Evolutionary conservation across 1,140 invertebrate species (phyloP).

Genomic region (Monochamus saltuarius): DNA sequence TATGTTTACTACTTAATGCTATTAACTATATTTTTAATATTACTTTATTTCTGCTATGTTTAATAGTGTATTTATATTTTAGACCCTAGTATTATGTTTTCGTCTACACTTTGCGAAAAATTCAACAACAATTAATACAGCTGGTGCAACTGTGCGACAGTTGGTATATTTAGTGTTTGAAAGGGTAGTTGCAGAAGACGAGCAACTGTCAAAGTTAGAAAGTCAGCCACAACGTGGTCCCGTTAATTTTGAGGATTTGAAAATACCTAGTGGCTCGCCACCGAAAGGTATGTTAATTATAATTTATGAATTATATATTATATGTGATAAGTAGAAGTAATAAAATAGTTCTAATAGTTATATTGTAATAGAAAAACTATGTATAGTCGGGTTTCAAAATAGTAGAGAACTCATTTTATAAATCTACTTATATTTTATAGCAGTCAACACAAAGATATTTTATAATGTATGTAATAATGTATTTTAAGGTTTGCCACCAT

Average conservation of each 20-base stretch:
- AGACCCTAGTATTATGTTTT: constrained; percentile 95
- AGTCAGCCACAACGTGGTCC: constrained; percentile 51
- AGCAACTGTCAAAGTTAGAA: constrained; percentile 52
- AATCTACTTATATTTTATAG: too few relatives aligned
- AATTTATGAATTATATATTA: too few relatives aligned
- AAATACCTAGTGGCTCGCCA: constrained; percentile 70
- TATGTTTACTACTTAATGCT: too few relatives aligned
- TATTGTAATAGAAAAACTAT: too few relatives aligned
- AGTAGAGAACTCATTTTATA: too few relatives aligned
- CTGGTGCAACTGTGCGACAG: constrained; percentile 94
- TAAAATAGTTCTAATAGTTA: too few relatives aligned
- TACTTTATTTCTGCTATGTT: neutral
- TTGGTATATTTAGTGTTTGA: constrained; percentile 97
- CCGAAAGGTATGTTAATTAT: constrained; percentile 62
- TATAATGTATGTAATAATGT: too few relatives aligned
- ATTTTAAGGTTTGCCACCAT: constrained; percentile 65
- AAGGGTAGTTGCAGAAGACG: constrained; percentile 77
- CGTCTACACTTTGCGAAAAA: constrained; percentile 93
- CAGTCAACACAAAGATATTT: too few relatives aligned
- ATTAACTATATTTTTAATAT: too few relatives aligned
- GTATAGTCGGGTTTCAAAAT: too few relatives aligned
- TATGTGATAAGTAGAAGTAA: too few relatives aligned
- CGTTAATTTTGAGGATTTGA: constrained; percentile 76
- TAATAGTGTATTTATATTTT: constrained; percentile 20
- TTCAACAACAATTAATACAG: constrained; percentile 92